Conservation (phyloP, 2,797 vertebrate genomes). For the Etheostoma perlongum region DNA sequence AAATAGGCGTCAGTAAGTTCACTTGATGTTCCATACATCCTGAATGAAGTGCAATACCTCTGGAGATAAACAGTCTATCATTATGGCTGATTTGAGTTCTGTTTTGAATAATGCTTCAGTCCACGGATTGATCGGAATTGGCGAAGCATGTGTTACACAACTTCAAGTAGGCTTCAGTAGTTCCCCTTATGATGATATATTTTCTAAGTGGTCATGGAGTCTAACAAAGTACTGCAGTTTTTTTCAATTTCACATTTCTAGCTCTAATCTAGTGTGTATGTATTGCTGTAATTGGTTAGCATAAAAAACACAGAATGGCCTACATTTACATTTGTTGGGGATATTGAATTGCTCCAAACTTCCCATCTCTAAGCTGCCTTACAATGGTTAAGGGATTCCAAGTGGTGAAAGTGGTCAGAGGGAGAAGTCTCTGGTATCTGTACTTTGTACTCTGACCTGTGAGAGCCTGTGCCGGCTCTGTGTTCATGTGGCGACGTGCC, state of each 20-base stretch:
- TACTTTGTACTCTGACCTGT: conserved; percentile 69
- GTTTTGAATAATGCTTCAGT: no score
- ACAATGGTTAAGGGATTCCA: conserved; percentile 21
- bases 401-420: conserved; percentile 54
- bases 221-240: neutral
- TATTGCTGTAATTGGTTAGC: neutral
- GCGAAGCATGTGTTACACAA: neutral
- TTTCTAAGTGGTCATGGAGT: neutral
- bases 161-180: neutral
- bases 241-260: neutral
- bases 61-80: no score
- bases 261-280: neutral
- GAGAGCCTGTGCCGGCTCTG: conserved; percentile 66
- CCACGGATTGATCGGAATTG: no score
- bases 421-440: conserved; percentile 66
- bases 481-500: conserved; percentile 75
- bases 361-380: neutral
- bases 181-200: conserved; percentile 3
- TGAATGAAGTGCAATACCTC: no score
- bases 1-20: no score
- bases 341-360: neutral
- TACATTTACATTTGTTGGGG: neutral
- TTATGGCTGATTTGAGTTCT: no score
- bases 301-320: neutral
- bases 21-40: no score